These are phyloP conservation scores for Auanema sp. DNA, from an alignment of 2,888 invertebrate genomes.

Conservation along the genomic window DNA sequence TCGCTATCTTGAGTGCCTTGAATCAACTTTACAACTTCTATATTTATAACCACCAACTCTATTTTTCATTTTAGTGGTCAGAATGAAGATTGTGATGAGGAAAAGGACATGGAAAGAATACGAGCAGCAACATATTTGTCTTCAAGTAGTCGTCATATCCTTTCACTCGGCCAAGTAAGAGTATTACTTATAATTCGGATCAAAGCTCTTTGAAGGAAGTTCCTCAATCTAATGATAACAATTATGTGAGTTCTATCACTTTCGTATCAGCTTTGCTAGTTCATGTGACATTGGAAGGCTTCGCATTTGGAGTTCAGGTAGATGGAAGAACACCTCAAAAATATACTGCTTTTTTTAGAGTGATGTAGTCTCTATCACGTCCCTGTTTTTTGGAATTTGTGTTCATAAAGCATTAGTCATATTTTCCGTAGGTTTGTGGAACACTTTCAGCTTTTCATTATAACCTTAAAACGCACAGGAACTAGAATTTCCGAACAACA, in stretches of 20 bases:
- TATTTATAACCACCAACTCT: neutral
- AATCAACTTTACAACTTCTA: no score
- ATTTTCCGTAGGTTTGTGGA: slow-evolving; percentile 40
- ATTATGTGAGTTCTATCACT: slow-evolving; percentile 21
- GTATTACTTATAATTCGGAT: neutral
- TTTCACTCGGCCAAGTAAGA: no score
- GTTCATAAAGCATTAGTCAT: slow-evolving; percentile 51
- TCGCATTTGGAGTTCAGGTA: slow-evolving; percentile 54
- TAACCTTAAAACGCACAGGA: slow-evolving; percentile 20
- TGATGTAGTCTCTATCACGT: slow-evolving; percentile 33
- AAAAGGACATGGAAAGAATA: neutral
- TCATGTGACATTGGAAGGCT: slow-evolving; percentile 54
- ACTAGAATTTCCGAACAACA: slow-evolving; percentile 39
- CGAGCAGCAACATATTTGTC: no score
- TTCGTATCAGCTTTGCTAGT: slow-evolving; percentile 50
- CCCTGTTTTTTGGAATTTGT: slow-evolving; percentile 53
- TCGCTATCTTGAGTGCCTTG: neutral
- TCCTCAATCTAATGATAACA: slow-evolving; percentile 11
- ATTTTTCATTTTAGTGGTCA: neutral
- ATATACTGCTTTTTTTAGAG: slow-evolving; percentile 29
- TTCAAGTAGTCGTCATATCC: no score
- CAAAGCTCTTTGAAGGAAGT: no score
- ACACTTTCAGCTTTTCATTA: neutral
- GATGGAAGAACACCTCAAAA: slow-evolving; percentile 7
- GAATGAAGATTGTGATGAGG: neutral